A percentile compares a stretch with the other conserved stretches of the same genome.
phyloP scores from a whole-genome alignment of 37 sponge, comb jelly and placozoan genomes.

The Crambe crambe region DNA sequence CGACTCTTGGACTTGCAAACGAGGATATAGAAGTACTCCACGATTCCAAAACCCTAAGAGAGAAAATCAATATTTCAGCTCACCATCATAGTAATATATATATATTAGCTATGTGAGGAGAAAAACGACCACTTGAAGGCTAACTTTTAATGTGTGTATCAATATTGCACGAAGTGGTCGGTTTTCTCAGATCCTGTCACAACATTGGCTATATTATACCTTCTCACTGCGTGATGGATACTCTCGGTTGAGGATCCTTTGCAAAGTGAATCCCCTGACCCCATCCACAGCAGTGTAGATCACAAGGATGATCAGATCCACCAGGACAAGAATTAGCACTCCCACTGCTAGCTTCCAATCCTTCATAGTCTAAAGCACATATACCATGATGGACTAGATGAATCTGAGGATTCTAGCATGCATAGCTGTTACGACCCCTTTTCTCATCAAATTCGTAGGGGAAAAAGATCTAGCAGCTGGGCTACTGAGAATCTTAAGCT shows the following conservation, averaged over 20 bases:
- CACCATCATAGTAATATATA: background rate
- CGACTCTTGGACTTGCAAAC: conserved; percentile 14
- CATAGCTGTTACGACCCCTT: background rate
- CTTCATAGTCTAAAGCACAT: background rate
- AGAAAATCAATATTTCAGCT: background rate
- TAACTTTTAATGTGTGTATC: too few species aligned
- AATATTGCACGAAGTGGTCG: too few species aligned
- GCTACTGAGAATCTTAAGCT: too few species aligned
- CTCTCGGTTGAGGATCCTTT: background rate
- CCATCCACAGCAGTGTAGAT: conserved; percentile 5
- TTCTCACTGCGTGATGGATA: background rate
- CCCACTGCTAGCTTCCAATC: conserved; percentile 32
- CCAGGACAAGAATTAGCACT: conserved; percentile 15
- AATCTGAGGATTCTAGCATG: background rate
- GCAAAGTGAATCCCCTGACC: background rate
- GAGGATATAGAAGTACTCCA: conserved; percentile 10
- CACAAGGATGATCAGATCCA: conserved; percentile 27
- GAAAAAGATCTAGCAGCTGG: too few species aligned
- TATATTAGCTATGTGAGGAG: too few species aligned
- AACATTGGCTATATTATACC: too few species aligned
- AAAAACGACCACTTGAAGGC: too few species aligned
- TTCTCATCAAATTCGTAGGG: too few species aligned
- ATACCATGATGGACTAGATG: background rate
- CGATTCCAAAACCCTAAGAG: background rate
- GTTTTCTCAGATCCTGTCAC: too few species aligned